Evolutionary conservation across 2,888 invertebrate species (phyloP).

Genomic region (Syritta pipiens): DNA sequence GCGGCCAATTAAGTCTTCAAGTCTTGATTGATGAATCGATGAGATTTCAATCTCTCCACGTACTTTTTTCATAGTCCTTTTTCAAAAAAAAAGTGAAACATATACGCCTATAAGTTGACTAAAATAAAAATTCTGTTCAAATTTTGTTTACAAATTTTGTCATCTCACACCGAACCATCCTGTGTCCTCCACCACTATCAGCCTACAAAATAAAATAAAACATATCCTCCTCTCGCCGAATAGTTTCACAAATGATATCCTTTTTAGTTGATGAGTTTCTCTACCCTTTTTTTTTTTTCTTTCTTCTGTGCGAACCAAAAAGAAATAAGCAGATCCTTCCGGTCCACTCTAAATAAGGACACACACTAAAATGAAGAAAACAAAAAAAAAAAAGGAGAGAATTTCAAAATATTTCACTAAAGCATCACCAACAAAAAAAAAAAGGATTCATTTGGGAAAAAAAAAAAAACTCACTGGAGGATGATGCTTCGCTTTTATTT

Average conservation of each 20-base stretch:
- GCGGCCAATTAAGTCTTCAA: too few species aligned
- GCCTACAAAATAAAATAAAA: slow-evolving; percentile 9
- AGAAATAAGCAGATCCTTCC: slow-evolving; percentile 31
- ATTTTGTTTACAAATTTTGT: too few species aligned
- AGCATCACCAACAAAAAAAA: slow-evolving; percentile 8
- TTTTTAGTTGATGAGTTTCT: slow-evolving; percentile 59
- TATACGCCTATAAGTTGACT: too few species aligned
- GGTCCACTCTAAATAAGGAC: slow-evolving; percentile 36
- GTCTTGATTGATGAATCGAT: too few species aligned
- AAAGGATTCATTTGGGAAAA: slow-evolving; percentile 43
- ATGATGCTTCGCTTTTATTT: too few species aligned
- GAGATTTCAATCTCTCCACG: too few species aligned
- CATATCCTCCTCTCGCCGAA: slow-evolving; percentile 30
- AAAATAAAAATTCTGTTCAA: too few species aligned
- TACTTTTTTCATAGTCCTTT: too few species aligned
- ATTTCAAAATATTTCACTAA: slow-evolving; percentile 14
- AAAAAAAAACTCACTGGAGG: slow-evolving; percentile 29
- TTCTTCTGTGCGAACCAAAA: slow-evolving; percentile 2
- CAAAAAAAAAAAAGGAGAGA: not conserved
- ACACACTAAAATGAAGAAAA: slow-evolving; percentile 10
- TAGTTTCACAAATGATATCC: slow-evolving; percentile 49
- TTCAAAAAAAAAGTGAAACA: too few species aligned
- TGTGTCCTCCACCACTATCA: too few species aligned
- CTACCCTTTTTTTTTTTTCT: slow-evolving; percentile 44
- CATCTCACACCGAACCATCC: too few species aligned